These are phyloP conservation scores for Lymantria dispar DNA, from an alignment of 2,888 invertebrate species.

Conservation along the genomic window DNA sequence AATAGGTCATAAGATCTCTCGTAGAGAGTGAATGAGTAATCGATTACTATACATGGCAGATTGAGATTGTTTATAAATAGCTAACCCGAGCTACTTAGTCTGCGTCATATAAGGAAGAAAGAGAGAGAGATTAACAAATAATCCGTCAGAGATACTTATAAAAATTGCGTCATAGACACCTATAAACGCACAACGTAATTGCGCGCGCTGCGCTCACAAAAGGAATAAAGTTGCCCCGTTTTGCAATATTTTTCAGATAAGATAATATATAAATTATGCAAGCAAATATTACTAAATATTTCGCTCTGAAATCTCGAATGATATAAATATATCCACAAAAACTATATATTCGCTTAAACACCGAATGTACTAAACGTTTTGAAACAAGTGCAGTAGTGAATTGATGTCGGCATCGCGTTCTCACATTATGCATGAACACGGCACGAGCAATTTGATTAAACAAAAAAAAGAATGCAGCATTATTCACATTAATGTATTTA, in stretches of 20 bases:
- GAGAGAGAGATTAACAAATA: no score
- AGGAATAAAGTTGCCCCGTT: no score
- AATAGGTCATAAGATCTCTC: no score
- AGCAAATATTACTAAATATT: neutral
- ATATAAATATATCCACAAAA: neutral
- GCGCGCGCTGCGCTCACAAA: no score
- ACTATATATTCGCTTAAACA: neutral
- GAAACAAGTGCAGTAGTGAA: slow-evolving; percentile 25
- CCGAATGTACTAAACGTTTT: slow-evolving; percentile 13
- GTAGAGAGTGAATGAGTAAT: no score
- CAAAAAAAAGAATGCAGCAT: slow-evolving; percentile 40
- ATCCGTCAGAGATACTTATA: no score
- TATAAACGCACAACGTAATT: no score
- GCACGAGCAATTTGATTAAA: slow-evolving; percentile 49
- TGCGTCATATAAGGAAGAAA: no score
- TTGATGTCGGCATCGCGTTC: slow-evolving; percentile 49
- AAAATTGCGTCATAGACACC: no score
- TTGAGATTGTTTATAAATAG: no score
- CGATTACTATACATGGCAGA: no score
- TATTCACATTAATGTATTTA: slow-evolving; percentile 58
- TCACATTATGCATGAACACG: slow-evolving; percentile 42
- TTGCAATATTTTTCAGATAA: neutral
- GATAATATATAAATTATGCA: neutral
- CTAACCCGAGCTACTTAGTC: no score
- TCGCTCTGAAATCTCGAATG: neutral